Base-by-base conservation (phyloP, 2,797 vertebrate species). In the Hyperoplus immaculatus region DNA sequence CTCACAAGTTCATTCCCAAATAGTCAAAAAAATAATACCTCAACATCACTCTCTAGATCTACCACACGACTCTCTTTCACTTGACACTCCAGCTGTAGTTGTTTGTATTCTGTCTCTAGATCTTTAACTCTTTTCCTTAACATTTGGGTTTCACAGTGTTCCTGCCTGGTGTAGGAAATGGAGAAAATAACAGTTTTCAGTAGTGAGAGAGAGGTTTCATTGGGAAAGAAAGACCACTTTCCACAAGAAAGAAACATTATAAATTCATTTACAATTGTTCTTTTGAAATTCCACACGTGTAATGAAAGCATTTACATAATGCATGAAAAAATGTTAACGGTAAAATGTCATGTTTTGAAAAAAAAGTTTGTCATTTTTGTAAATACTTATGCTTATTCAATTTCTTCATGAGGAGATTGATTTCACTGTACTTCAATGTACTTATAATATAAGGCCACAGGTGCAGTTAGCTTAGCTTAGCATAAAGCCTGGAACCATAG, bases 111-210 rank as follows among this genome's bases (percentile, higher is more conserved):
- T 91, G 94, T 92, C 84, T 96, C 95, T 91, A 96, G 94, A 89
- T 96, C 95, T 94, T 95, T 95, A 79, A 95, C 94, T 89, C 94
- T 95, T 91, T 95, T 96, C 93, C 94, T 95, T 93, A 96, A 95
- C 93, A 95, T 94, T 92, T 96, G 95, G 88, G 90, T 95, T 85
- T 96, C 96, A 89, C 92, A 90, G 89, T 95, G 95, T 89, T 96
- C 95, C 89, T 95, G 95, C 93, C 96, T 96, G 92, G 83, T 92
- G 92, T 89, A 75, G 89, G 80, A 92, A 77, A 92, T 6, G 89
- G 87, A 92, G 87, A 92, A 63, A 89, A 87, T 81, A 80, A 77
- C 85, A 74, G 75, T 61, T 82, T 87, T 85, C 54, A 90, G 80
- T 36, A 54, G 60, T 50, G 16, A 78, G 45, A 87, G 60, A 67